Conservation (phyloP, 1,140 invertebrate genomes). For the Meloidogyne chitwoodi region DNA sequence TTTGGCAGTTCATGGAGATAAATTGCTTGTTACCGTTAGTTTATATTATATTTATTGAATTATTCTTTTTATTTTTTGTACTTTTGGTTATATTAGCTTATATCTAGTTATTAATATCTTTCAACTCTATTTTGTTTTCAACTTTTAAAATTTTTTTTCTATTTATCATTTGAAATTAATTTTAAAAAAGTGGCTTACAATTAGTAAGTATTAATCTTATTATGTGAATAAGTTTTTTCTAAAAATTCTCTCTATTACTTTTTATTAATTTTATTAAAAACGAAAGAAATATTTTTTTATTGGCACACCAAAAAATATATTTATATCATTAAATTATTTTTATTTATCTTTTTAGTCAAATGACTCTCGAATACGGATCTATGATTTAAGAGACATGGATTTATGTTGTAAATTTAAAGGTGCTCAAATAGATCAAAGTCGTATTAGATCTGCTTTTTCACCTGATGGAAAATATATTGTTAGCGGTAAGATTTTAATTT, state of each 20-base stretch:
- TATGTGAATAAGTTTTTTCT: too few species aligned
- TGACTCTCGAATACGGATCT: constrained; percentile 89
- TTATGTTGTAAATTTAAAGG: constrained; percentile 92
- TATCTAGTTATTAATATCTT: too few species aligned
- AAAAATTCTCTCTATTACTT: background rate
- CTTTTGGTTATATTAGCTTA: too few species aligned
- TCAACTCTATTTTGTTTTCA: too few species aligned
- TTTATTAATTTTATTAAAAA: background rate
- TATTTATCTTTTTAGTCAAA: constrained; percentile 72
- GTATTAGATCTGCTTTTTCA: constrained; percentile 91
- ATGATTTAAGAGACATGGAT: constrained; percentile 89
- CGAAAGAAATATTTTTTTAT: too few species aligned
- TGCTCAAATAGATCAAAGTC: constrained; percentile 88
- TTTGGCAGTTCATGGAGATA: constrained; percentile 67
- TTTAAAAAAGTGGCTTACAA: too few species aligned
- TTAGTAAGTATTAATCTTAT: too few species aligned
- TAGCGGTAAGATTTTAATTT: constrained; percentile 65
- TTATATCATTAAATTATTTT: background rate
- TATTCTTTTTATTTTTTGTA: too few species aligned
- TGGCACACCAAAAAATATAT: background rate
- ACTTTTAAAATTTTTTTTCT: too few species aligned
- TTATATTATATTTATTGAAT: background rate
- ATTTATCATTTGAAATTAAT: too few species aligned
- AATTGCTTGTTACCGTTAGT: constrained; percentile 78
- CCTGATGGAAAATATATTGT: constrained; percentile 94